Base-by-base conservation (phyloP, 2,797 vertebrate species). In the Molossus molossus region DNA sequence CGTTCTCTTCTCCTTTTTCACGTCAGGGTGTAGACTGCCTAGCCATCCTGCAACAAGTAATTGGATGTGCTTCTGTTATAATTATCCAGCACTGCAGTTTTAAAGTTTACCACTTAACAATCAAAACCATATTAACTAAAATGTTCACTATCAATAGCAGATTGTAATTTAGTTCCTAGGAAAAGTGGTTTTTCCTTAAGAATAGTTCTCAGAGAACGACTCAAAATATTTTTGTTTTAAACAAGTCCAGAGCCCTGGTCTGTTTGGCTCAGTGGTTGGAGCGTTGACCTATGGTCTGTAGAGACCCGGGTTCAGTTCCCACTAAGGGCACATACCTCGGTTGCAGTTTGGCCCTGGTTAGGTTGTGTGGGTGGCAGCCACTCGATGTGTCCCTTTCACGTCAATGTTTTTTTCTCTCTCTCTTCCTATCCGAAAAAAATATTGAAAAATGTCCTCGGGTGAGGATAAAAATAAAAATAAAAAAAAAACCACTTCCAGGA, bases 101-200 rank as follows among this genome's bases (percentile, higher is more conserved):
- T 76, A 65, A 89, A 81, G 25, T 55, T 90, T 33, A 37, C 50
- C n/a, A 76, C 81, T 69, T 83, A 87, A 45, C 5, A 57, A 25
- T 20, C 25, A n/a, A 57, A 57, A 72, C 5, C 81, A n/a, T 65
- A 45, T 53, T 58, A 86, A n/a, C 9, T 53, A 14, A 67, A 11
- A 13, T 62, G 27, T 86, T 87, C 25, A 29, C 29, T 90, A 3
- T 15, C 10, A 17, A 53, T 72, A 81, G 33, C 18, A 82, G 14
- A 69, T 84, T 9, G 17, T 57, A 53, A 77, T 77, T 93, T 85
- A 18, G 4, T 80, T 77, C 14, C 84, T 91, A 91, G 45, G 76
- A 88, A 93, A 29, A 33, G 14, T 60, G n/a, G 73, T 60, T 73
- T 77, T 50, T 9, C 60, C 40, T 96, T 81, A 77, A 57, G n/a